phyloP scores from a whole-genome alignment of 1,140 invertebrate genomes.

The Himalopsyche phryganea region DNA sequence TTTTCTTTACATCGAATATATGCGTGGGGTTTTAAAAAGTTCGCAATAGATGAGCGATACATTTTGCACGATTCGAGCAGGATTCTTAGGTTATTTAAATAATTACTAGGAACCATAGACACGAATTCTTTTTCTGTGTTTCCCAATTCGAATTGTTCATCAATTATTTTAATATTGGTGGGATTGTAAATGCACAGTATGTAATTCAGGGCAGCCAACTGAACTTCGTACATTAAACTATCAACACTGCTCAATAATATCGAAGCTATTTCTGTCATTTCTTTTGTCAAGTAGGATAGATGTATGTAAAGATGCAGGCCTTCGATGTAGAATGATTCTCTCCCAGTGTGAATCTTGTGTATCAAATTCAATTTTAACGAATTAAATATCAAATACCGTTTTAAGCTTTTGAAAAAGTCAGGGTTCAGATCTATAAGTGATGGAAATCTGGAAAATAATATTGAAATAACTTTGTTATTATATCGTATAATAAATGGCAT shows the following conservation, averaged over 20 bases:
- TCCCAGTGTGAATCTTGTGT: slow-evolving; percentile 11
- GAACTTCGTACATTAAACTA: slow-evolving; percentile 14
- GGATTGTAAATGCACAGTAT: slow-evolving; percentile 39
- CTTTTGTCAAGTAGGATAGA: slow-evolving; percentile 5
- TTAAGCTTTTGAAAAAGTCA: slow-evolving; percentile 4
- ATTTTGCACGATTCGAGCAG: not conserved
- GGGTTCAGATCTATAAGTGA: not conserved
- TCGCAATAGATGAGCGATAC: not conserved
- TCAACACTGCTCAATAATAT: slow-evolving; percentile 9
- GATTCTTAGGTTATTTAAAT: slow-evolving; percentile 28
- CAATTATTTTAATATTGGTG: slow-evolving; percentile 31
- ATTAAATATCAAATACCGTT: not conserved
- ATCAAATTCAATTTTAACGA: slow-evolving; percentile 5
- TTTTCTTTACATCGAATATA: slow-evolving; percentile 14
- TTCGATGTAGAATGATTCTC: slow-evolving; percentile 17
- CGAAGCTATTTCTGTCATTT: slow-evolving; percentile 2
- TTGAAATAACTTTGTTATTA: no score
- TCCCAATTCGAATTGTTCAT: slow-evolving; percentile 28
- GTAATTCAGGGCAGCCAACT: slow-evolving; percentile 13
- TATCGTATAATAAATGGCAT: no score
- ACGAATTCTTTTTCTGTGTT: slow-evolving; percentile 23
- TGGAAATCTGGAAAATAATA: slow-evolving; percentile 7
- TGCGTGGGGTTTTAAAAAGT: slow-evolving; percentile 4
- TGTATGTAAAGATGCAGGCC: slow-evolving; percentile 17
- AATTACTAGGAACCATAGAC: slow-evolving; percentile 34